Conservation (phyloP, 1,140 invertebrate species). For the Drosophila jambulina region DNA sequence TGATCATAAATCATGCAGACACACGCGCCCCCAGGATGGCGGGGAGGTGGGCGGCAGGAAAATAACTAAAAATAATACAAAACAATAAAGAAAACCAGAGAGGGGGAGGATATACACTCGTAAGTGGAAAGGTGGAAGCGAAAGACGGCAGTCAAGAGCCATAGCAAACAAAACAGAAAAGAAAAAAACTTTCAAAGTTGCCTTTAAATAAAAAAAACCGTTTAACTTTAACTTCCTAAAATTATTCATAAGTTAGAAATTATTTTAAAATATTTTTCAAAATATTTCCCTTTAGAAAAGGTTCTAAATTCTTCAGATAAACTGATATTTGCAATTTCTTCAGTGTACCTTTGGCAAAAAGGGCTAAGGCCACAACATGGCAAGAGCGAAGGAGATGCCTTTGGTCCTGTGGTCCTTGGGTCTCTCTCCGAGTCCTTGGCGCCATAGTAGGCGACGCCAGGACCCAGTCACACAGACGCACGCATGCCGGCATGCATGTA, state of each 20-base stretch:
- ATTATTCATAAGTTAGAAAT: too few species aligned
- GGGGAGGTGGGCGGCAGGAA: background rate
- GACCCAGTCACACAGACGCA: constrained; percentile 25
- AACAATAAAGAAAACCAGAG: constrained; percentile 56
- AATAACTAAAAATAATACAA: constrained; percentile 76
- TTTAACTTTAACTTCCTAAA: background rate
- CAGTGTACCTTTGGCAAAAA: constrained; percentile 44
- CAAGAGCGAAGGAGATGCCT: constrained; percentile 22
- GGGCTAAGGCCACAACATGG: constrained; percentile 56
- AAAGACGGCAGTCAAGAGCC: constrained; percentile 18
- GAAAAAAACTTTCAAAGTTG: background rate
- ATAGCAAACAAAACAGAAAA: constrained; percentile 10
- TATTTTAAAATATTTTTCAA: background rate
- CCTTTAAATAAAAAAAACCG: too few species aligned
- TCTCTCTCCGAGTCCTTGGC: constrained; percentile 22
- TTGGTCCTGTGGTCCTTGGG: constrained; percentile 9
- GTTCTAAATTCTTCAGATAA: too few species aligned
- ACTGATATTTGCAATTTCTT: too few species aligned
- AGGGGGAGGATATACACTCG: background rate
- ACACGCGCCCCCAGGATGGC: constrained; percentile 36
- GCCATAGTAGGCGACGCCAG: constrained; percentile 46
- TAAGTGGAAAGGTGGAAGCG: constrained; percentile 45
- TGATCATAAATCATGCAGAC: constrained; percentile 82
- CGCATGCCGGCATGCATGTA: constrained; percentile 9
- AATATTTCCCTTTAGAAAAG: background rate